Conservation (phyloP, 2,888 invertebrate species). For the Laspeyria flexula region DNA sequence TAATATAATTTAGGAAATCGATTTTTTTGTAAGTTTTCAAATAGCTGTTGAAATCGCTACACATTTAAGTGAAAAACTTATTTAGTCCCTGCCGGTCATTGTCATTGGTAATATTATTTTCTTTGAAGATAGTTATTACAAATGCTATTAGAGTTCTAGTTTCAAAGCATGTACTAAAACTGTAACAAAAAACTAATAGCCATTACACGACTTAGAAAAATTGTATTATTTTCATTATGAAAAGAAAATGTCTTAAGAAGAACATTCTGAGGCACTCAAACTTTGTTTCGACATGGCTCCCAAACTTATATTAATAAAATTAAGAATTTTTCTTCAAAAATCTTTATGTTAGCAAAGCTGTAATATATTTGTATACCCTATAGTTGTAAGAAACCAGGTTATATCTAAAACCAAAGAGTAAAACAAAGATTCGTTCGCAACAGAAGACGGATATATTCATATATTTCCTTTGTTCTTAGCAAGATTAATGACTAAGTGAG, state of each 20-base stretch:
- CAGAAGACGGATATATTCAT: constrained; percentile 16
- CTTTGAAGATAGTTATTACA: too few relatives aligned
- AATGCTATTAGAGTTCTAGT: too few relatives aligned
- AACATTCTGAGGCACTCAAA: not conserved
- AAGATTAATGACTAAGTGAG: constrained; percentile 21
- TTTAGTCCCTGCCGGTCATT: too few relatives aligned
- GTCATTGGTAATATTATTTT: too few relatives aligned
- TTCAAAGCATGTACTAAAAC: too few relatives aligned
- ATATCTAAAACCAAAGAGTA: constrained; percentile 33
- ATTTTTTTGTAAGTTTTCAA: too few relatives aligned
- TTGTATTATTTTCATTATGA: too few relatives aligned
- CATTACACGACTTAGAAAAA: too few relatives aligned
- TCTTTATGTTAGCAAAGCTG: not conserved
- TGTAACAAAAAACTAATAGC: too few relatives aligned
- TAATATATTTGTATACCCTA: constrained; percentile 1
- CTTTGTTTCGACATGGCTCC: not conserved
- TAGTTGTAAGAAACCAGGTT: constrained; percentile 19
- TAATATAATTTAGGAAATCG: too few relatives aligned
- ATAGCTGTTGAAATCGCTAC: too few relatives aligned
- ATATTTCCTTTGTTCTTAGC: constrained; percentile 14
- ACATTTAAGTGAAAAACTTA: too few relatives aligned
- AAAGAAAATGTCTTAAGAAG: not conserved
- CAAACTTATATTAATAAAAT: not conserved
- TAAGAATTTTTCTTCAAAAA: not conserved
- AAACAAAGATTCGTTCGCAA: constrained; percentile 15